Base-by-base conservation (phyloP, 2,888 invertebrate genomes). In the Caenorhabditis doughertyi region DNA sequence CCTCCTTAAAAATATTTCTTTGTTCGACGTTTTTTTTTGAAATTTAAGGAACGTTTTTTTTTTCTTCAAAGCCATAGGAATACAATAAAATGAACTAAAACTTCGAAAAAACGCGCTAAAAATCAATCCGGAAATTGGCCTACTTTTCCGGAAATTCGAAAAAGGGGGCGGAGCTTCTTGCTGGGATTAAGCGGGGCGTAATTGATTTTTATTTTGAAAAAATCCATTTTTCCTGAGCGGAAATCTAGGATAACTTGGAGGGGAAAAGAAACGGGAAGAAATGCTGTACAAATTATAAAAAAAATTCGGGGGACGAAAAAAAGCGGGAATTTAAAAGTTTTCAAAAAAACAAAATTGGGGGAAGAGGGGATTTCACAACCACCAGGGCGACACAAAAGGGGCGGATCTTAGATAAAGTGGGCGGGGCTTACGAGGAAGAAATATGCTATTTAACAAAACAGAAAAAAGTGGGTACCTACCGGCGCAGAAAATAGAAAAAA, bases 361-460 rank as follows among this genome's bases (percentile, higher is more conserved):
- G 16, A n/a, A 13, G 8, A 35, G 21, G 44, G 39, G 25, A 5
- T 44, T 71, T 71, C 62, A 62, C 72, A 72, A 72, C 72, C 72
- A 72, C 72, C 72, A 72, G 72, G 72, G 72, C 72, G 62, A 72
- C 42, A 60, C 25, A 55, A 55, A 64, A 32, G 8, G n/a, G 39
- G 49, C 3, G 18, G 51, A 44, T n/a, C n/a, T n/a, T n/a, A n/a
- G n/a, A n/a, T n/a, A 44, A 42, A 27, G 56, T 16, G 29, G 58
- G 23, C 35, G 51, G 51, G n/a, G 49, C 21, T 51, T 25, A 7
- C 5, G n/a, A 35, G 25, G 9, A 42, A 35, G 21, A 9, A 21
- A 64, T 35, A 18, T 13, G 29, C 21, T 51, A 47, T n/a, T 16
- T 42, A 13, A 42, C 5, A 13, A 11, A 18, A 47, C 3, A 18